These are phyloP conservation scores for Sphaerophoria taeniata DNA, from an alignment of 2,888 invertebrate species.

Conservation along the genomic window DNA sequence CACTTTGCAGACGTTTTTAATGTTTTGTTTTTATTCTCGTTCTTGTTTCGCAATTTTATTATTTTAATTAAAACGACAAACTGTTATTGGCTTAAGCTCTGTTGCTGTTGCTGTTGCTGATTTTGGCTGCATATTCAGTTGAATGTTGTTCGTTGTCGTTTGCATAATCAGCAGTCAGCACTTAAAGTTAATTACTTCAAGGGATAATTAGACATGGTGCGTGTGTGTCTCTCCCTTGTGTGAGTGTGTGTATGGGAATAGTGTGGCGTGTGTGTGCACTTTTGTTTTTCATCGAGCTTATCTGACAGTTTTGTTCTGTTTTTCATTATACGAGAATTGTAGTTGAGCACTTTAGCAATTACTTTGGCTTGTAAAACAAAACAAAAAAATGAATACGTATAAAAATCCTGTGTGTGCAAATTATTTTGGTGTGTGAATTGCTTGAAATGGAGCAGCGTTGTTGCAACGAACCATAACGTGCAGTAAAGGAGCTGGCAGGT, in stretches of 20 bases:
- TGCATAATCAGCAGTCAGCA: constrained; percentile 71
- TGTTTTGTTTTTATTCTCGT: not conserved
- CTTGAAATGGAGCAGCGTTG: no score
- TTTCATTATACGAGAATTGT: constrained; percentile 24
- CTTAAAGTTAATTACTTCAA: constrained; percentile 72
- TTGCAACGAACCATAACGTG: no score
- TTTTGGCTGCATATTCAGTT: constrained; percentile 12
- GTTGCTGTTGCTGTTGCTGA: not conserved
- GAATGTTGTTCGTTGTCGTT: constrained; percentile 54
- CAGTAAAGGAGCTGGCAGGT: no score
- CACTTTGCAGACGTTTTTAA: not conserved
- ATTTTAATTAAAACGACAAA: constrained; percentile 68
- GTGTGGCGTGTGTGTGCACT: not conserved
- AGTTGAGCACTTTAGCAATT: constrained; percentile 63
- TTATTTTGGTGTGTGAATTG: no score
- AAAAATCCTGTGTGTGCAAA: no score
- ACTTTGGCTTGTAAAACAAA: constrained; percentile 55
- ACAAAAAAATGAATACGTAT: no score
- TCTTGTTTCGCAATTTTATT: constrained; percentile 50
- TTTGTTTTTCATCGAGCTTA: constrained; percentile 9
- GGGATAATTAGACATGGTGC: constrained; percentile 66
- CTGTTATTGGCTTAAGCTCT: constrained; percentile 51
- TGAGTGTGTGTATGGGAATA: constrained; percentile 3
- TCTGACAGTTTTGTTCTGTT: constrained; percentile 51
- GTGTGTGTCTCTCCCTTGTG: not conserved